Evolutionary conservation across 2,888 invertebrate genomes (phyloP), one percentile per base, ranked within the genome.

Genomic region (Scelioninae gen. 1): DNA sequence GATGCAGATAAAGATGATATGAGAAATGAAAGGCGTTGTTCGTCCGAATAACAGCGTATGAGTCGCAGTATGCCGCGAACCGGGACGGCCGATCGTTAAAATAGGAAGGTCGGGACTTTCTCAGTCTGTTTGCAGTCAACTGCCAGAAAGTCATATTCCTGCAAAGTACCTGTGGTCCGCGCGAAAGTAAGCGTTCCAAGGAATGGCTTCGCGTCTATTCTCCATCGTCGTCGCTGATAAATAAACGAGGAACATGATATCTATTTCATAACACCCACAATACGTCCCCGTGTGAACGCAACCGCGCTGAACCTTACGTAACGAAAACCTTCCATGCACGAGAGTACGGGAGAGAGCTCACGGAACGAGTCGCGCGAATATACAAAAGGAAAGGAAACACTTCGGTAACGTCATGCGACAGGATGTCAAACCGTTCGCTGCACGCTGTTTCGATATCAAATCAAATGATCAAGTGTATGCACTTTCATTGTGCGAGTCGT

Each of bases 231-330:
- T 83, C 80, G 66, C 84, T 79, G 82, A 82, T 86, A 88, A 88
- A 88, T 87, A 84, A 88, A 84, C 85, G 84, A 84, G 89, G 88
- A 90, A 90, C 90, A 88, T 90, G 91, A 91, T 91, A 91, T 92
- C 89, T 89, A 90, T 91, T 92, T 91, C 91, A 91, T 91, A 91
- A 91, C 89, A 91, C 89, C 90, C 90, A 90, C 90, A 89, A 90
- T 89, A 88, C 89, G 91, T 89, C 91, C 86, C 89, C 90, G 90
- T 91, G 91, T 89, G 90, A 91, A 91, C 90, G 90, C 90, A 90
- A 89, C 89, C 87, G 88, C 87, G 84, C 76, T 62, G 72, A 66
- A 65, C 62, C 68, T 87, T 91, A 88, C 89, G 89, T 89, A 90
- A 91, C 80, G n/a, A 77, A 84, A 65, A 47, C 85, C 85, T 83